Evolutionary conservation across 2,888 invertebrate genomes (phyloP).

Genomic region (Zhengitettix transpicula): DNA sequence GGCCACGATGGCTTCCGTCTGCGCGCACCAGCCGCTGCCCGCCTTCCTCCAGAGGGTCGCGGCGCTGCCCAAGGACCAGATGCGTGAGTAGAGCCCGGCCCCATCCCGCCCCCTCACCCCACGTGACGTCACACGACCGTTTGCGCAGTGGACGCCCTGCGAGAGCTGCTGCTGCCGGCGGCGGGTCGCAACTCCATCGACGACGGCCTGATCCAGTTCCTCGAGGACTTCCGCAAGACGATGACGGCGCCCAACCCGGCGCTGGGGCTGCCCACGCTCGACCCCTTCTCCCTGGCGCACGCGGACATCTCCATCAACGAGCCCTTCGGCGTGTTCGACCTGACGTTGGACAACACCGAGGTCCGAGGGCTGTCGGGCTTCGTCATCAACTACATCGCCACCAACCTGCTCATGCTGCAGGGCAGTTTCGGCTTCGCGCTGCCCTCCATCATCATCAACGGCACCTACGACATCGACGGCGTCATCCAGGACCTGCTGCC

Average conservation of each 20-base stretch:
- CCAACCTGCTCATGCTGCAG: constrained; percentile 7
- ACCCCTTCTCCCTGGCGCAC: constrained; percentile 11
- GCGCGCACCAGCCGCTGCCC: too few relatives aligned
- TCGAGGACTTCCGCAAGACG: constrained; percentile 2
- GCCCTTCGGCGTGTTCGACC: neutral
- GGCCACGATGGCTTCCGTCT: too few relatives aligned
- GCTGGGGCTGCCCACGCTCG: constrained; percentile 14
- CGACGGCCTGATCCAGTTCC: too few relatives aligned
- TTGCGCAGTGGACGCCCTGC: too few relatives aligned
- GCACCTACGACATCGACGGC: constrained; percentile 10
- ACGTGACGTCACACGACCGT: too few relatives aligned
- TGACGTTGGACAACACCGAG: neutral
- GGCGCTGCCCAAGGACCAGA: too few relatives aligned
- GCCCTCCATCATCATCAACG: constrained; percentile 4
- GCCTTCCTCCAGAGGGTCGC: too few relatives aligned
- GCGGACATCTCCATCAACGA: constrained; percentile 10
- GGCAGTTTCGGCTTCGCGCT: constrained; percentile 11
- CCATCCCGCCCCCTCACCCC: too few relatives aligned
- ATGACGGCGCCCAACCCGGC: constrained; percentile 13
- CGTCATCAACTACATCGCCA: neutral
- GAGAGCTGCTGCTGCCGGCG: too few relatives aligned
- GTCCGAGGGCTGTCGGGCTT: constrained; percentile 12
- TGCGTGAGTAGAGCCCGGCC: too few relatives aligned
- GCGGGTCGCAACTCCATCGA: too few relatives aligned
- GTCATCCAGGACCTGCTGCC: constrained; percentile 11